Evolutionary conservation across 2,113 vertebrate genomes (phyloP).

Genomic region (Dasyprocta punctata): DNA sequence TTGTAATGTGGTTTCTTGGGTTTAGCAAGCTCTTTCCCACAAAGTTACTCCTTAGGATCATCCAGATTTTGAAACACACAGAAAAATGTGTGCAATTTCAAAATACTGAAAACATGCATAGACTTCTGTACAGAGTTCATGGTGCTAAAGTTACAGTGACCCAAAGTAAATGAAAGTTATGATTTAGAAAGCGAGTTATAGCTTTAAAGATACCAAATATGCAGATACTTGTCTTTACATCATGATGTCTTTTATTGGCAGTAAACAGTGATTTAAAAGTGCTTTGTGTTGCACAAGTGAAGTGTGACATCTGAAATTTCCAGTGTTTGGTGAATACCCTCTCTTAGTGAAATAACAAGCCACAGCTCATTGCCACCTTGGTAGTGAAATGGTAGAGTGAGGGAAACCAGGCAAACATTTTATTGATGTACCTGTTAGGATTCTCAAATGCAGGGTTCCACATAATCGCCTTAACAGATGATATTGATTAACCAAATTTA

Average conservation of each 20-base stretch:
- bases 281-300: constrained; percentile 85
- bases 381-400: neutral
- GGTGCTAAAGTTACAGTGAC: constrained; percentile 1
- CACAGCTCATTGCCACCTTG: constrained; percentile 50
- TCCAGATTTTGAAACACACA: neutral
- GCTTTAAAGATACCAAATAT: constrained; percentile 81
- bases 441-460: constrained; percentile 63
- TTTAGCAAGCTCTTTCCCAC: neutral
- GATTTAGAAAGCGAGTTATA: constrained; percentile 80
- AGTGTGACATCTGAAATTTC: constrained; percentile 79
- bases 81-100: neutral
- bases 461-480: constrained; percentile 70
- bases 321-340: constrained; percentile 83
- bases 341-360: constrained; percentile 84
- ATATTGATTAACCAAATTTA: constrained; percentile 73
- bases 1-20: constrained; percentile 18
- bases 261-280: constrained; percentile 83
- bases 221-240: constrained; percentile 78
- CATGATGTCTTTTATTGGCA: constrained; percentile 73
- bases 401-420: constrained; percentile 48
- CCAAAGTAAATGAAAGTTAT: constrained; percentile 81
- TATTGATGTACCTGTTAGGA: constrained; percentile 62
- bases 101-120: neutral
- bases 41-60: neutral
- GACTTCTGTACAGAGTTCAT: neutral